Conservation (phyloP, 2,888 invertebrate genomes). For the Tortrix viridana region DNA sequence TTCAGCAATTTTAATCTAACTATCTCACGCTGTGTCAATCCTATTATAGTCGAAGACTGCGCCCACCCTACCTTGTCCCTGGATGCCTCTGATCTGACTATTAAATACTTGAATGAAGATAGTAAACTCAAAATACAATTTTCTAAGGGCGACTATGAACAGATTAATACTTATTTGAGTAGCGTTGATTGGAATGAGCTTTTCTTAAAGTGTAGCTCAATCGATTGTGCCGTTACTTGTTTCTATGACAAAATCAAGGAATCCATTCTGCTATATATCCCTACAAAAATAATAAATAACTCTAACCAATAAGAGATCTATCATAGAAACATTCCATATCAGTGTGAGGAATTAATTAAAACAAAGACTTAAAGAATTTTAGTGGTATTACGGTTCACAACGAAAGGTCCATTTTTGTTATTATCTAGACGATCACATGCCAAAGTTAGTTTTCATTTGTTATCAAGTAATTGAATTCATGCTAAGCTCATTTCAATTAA, state of each 20-base stretch:
- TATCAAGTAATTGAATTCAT: too few species aligned
- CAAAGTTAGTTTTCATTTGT: too few species aligned
- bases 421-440: too few species aligned
- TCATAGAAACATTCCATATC: too few species aligned
- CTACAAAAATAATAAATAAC: too few species aligned
- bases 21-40: not conserved
- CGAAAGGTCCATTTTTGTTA: too few species aligned
- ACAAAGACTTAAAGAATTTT: too few species aligned
- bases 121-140: not conserved
- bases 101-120: not conserved
- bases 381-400: too few species aligned
- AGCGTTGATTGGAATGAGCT: not conserved
- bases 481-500: too few species aligned
- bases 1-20: not conserved
- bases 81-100: not conserved
- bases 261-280: not conserved
- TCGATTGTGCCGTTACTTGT: not conserved
- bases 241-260: not conserved
- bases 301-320: too few species aligned
- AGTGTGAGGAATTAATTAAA: too few species aligned
- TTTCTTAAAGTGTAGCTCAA: not conserved
- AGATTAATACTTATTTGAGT: not conserved
- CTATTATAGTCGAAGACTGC: not conserved
- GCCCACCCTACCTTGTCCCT: not conserved
- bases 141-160: not conserved